Base-by-base conservation (phyloP, 1,140 invertebrate species). In the Goniozus legneri region DNA sequence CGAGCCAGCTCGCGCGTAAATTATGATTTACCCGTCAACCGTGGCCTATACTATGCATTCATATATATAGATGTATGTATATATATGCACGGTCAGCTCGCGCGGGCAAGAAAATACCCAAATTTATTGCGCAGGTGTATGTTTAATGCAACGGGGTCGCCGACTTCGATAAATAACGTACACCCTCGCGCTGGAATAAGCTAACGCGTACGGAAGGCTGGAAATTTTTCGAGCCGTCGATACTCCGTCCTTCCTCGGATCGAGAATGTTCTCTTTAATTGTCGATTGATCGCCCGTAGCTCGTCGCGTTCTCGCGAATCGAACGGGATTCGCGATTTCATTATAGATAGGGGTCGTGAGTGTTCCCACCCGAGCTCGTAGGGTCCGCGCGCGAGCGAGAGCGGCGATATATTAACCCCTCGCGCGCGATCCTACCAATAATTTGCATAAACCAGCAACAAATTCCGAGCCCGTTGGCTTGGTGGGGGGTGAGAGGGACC, bases 341-440 rank as follows among this genome's bases (percentile, higher is more conserved):
- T 27, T 27, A 27, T 27, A 27, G 24, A 27, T 27, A 27, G 24
- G 10, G n/a, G n/a, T n/a, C n/a, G n/a, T n/a, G n/a, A n/a, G n/a
- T n/a, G n/a, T n/a, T n/a, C 24, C 4, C 24, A 10, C 24, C 24
- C 24, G 10, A 6, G 24, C 24, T 27, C 24, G 24, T 27, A 27
- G 4, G 24, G 4, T 10, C 10, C 24, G 24, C 24, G n/a, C 35
- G 31, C 44, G 47, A 27, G 20, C 44, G 37, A 43, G 45, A 38
- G 56, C 40, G 51, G 53, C 50, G 52, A 52, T 58, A 55, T 58
- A 58, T 58, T 58, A 58, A 47, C 44, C 19, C 40, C n/a, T n/a
- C n/a, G n/a, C n/a, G n/a, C n/a, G n/a, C 20, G 46, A 38, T 47
- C 38, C 51, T 40, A 53, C 54, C 55, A 56, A 58, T 58, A 58